Percentiles rank a stretch among this genome's conserved stretches.
Conservation (phyloP, 1,140 invertebrate genomes). For the Pseudomyrmex sp. region DNA sequence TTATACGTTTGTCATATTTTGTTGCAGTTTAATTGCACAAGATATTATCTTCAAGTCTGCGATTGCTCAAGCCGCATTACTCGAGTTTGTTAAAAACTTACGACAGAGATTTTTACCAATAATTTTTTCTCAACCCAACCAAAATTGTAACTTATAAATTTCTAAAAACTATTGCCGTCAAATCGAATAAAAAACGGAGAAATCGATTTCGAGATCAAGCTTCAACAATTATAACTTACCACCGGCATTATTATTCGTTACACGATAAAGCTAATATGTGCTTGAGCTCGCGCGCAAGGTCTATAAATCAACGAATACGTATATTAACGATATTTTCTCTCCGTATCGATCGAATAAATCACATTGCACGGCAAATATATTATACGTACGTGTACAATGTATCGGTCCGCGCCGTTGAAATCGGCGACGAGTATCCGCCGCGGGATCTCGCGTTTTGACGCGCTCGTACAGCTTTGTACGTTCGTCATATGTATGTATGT, state of each 20-base stretch:
- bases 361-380: constrained; percentile 22
- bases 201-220: background rate
- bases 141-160: background rate
- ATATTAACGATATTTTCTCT: constrained; percentile 50
- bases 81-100: background rate
- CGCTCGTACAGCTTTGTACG: constrained; percentile 4
- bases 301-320: constrained; percentile 39
- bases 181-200: background rate
- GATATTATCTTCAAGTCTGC: background rate
- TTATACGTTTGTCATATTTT: background rate
- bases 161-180: background rate
- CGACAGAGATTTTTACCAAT: no score
- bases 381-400: background rate
- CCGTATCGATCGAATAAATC: constrained; percentile 44
- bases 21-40: background rate
- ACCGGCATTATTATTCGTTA: constrained; percentile 18
- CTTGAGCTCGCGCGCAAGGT: background rate
- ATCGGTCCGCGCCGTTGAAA: constrained; percentile 4
- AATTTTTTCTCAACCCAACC: background rate
- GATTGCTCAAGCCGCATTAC: background rate
- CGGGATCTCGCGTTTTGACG: constrained; percentile 38
- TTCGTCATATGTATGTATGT: constrained; percentile 19
- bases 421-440: constrained; percentile 34
- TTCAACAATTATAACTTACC: constrained; percentile 42
- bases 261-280: constrained; percentile 3